Evolutionary conservation across 2,797 vertebrate species (phyloP).

Genomic region (Babyrousa celebensis): DNA sequence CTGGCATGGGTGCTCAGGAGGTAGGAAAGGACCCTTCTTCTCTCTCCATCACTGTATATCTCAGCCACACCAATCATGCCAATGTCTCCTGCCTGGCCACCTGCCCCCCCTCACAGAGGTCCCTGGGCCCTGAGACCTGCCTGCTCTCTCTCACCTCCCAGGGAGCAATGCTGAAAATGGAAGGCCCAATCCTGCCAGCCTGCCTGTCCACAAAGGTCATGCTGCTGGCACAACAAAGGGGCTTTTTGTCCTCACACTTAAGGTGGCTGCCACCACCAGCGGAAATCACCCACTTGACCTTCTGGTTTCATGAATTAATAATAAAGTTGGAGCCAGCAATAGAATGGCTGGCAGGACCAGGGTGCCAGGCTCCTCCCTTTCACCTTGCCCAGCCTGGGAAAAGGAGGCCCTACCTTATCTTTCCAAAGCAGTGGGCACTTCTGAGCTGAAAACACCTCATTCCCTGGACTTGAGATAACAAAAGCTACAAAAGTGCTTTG

Average conservation of each 20-base stretch:
- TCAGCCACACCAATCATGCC: fast-evolving
- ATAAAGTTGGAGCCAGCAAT: neutral
- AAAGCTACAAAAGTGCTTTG: neutral
- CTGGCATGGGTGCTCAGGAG: neutral
- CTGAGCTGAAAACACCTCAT: neutral
- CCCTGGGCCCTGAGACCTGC: neutral
- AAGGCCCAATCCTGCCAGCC: conserved; percentile 42
- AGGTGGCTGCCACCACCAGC: conserved; percentile 15
- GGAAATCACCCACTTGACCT: conserved; percentile 73
- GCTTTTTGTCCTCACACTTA: neutral
- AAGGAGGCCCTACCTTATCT: neutral
- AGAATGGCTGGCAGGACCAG: neutral
- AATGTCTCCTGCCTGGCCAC: neutral
- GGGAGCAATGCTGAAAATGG: neutral
- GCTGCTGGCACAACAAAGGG: conserved; percentile 65
- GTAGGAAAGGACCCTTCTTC: neutral
- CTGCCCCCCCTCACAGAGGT: neutral
- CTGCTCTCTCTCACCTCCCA: neutral
- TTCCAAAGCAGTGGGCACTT: neutral
- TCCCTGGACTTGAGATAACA: neutral
- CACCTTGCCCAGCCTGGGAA: neutral
- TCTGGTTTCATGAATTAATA: conserved; percentile 81
- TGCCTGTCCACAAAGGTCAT: conserved; percentile 65
- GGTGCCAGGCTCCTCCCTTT: neutral
- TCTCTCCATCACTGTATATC: fast-evolving